These are phyloP conservation scores for Heliopora coerulea DNA, from an alignment of 92 coral and sea anemone species.

Conservation along the genomic window DNA sequence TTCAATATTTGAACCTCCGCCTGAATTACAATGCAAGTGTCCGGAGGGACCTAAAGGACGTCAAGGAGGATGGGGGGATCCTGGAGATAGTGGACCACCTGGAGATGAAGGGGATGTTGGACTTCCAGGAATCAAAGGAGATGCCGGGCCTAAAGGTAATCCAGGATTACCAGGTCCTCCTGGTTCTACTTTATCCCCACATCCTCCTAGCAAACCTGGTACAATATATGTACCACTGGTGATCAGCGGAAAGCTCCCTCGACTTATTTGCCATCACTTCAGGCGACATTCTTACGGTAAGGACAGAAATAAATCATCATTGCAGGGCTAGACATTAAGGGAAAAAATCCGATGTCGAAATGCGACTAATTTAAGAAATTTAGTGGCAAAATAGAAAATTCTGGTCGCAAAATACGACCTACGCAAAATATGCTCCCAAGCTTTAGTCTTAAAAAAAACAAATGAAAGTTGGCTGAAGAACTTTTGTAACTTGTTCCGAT, in stretches of 20 bases:
- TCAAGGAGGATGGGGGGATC: neutral
- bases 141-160: neutral
- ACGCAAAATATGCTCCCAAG: too few relatives aligned
- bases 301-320: too few relatives aligned
- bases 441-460: too few relatives aligned
- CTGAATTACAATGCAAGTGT: neutral
- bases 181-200: constrained; percentile 4
- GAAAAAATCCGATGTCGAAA: too few relatives aligned
- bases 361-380: too few relatives aligned
- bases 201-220: constrained; percentile 14
- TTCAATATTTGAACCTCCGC: neutral
- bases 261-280: constrained; percentile 17
- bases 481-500: too few relatives aligned
- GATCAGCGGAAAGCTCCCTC: constrained; percentile 13
- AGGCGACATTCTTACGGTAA: constrained; percentile 22
- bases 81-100: neutral
- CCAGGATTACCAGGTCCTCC: constrained; percentile 27
- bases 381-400: too few relatives aligned
- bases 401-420: too few relatives aligned
- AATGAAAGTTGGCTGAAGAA: too few relatives aligned
- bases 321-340: too few relatives aligned
- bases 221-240: constrained; percentile 10
- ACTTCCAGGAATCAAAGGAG: neutral
- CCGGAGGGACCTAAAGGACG: neutral
- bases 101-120: neutral